Evolutionary conservation across 2,797 vertebrate genomes (phyloP).

Genomic region (Semaprochilodus insignis): DNA sequence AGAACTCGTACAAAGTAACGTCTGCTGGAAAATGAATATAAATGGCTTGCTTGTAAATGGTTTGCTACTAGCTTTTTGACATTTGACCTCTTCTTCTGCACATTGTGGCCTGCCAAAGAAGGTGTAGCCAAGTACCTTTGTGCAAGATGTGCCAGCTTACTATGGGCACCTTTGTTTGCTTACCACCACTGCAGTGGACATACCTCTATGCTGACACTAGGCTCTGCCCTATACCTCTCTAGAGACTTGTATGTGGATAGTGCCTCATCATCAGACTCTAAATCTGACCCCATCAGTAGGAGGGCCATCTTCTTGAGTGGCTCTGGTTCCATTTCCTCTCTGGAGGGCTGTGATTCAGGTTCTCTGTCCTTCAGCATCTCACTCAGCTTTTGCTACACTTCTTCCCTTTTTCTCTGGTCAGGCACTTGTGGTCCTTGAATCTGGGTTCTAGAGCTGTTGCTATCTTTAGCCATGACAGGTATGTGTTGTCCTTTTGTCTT

Average conservation of each 20-base stretch:
- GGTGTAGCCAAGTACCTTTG: constrained; percentile 29
- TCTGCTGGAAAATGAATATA: neutral
- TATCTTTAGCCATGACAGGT: constrained; percentile 49
- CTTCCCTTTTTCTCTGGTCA: too few species aligned
- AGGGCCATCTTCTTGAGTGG: constrained; percentile 41
- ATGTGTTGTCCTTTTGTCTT: constrained; percentile 38
- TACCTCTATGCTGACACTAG: constrained; percentile 31
- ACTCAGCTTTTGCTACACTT: constrained; percentile 41
- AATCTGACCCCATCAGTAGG: constrained; percentile 33
- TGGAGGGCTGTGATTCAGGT: constrained; percentile 29
- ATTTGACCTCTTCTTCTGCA: constrained; percentile 38
- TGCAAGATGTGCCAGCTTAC: constrained; percentile 20
- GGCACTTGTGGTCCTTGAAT: constrained; percentile 46
- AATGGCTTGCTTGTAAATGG: neutral
- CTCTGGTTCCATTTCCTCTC: constrained; percentile 33
- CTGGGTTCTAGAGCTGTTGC: constrained; percentile 2
- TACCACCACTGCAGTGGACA: constrained; percentile 45
- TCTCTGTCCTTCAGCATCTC: constrained; percentile 32
- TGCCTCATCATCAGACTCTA: constrained; percentile 47
- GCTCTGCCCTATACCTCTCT: constrained; percentile 45
- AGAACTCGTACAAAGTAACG: neutral
- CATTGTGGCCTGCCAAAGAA: constrained; percentile 17
- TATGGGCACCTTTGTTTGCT: constrained; percentile 25
- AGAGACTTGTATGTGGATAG: constrained; percentile 38
- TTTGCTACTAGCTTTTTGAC: constrained; percentile 21